phyloP scores from a whole-genome alignment of 2,797 vertebrate genomes.

The Hippocampus kuda region DNA sequence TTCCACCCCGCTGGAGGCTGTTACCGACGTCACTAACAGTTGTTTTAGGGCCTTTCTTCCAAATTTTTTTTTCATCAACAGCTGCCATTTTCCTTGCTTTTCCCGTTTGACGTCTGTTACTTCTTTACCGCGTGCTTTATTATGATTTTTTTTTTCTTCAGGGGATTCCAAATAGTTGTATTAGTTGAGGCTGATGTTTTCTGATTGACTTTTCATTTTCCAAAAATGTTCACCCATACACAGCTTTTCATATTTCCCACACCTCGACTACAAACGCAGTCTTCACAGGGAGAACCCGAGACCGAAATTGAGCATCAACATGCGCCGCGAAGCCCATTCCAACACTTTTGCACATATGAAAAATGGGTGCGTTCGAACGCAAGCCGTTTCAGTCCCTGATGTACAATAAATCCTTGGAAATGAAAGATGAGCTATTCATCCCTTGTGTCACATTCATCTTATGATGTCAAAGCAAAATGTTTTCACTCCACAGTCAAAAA shows the following conservation, averaged over 20 bases:
- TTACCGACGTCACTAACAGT: background rate
- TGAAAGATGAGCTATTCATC: too few species aligned
- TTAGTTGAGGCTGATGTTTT: background rate
- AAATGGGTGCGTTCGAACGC: too few species aligned
- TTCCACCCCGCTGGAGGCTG: background rate
- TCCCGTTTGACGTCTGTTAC: background rate
- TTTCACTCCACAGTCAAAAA: background rate
- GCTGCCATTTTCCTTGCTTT: background rate
- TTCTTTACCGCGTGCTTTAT: background rate
- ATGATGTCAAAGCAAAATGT: too few species aligned
- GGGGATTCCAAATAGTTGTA: background rate
- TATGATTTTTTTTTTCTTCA: background rate
- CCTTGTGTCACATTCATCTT: too few species aligned
- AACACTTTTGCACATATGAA: too few species aligned
- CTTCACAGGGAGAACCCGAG: too few species aligned
- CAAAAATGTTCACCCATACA: background rate
- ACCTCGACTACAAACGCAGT: background rate
- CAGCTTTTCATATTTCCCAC: background rate
- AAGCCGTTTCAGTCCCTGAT: too few species aligned
- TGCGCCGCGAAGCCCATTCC: too few species aligned
- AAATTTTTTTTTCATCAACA: background rate
- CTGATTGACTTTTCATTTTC: background rate
- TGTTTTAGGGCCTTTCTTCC: background rate
- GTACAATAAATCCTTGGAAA: too few species aligned
- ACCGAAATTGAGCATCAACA: too few species aligned